Base-by-base conservation (phyloP, 2,113 vertebrate genomes). In the Trochalopteron elliotii region DNA sequence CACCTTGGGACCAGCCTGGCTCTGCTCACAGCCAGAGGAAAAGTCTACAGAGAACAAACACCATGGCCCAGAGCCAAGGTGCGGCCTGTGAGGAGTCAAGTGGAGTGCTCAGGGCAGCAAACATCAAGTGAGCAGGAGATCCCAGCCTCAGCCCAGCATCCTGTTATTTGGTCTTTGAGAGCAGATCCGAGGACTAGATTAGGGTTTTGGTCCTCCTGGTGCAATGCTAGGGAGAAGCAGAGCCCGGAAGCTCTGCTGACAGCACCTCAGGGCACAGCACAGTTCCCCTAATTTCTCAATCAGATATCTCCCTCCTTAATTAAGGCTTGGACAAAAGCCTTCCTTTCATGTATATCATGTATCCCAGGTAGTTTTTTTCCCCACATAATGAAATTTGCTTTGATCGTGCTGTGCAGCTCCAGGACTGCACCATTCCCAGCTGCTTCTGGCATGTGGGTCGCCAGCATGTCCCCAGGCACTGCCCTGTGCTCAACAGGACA, bases 91-190 rank as follows among this genome's bases (percentile, higher is more conserved):
- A 75, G 85, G 47, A 87, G 42, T 64, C 55, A 59, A 90, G 76
- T 6, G 63, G 52, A 75, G 39, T 42, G 56, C 85, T 83, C 57
- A 33, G 37, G 72, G 63, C 23, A 94, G 81, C 92, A 77, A 87
- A 78, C 31, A 75, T 12, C 39, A 23, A 85, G 15, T 1, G 53
- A 64, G 79, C 53, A 83, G 70, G 47, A 94, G 67, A 83, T 80
- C 50, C 30, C 68, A 84, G 87, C 28, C 84, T 57, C 68, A 93
- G 92, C 69, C 89, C 83, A 74, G 22, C 87, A 94, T 92, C 83
- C 72, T 94, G 91, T 96, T 95, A 52, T 59, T 93, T 78, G 61
- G 52, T 44, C 78, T 67, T n/a, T 0, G 1, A 63, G 74, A 60
- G 56, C 60, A 83, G 91, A 94, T 95, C 68, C 3, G 0, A 67